Evolutionary conservation across 1,140 invertebrate species (phyloP), one percentile per base, ranked within the genome.

Genomic region (Pissodes strobi): DNA sequence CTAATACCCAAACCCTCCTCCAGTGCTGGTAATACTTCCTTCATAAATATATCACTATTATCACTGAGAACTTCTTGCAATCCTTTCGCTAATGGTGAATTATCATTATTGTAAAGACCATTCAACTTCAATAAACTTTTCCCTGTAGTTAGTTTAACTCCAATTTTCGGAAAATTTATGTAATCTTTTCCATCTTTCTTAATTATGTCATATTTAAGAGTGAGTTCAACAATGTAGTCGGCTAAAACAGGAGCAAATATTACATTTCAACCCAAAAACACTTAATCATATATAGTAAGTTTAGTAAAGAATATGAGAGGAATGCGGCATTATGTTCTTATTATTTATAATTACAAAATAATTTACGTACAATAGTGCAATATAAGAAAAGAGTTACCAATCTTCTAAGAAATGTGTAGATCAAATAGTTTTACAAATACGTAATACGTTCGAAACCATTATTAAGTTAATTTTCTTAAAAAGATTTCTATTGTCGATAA

Each of bases 11-110:
- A 78, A 9, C 84, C 80, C 22, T 79, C 77, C 70, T 87, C 85
- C 60, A 89, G 65, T 2, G 84, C 83, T 10, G 87, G 87, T 61
- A 76, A 82, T 34, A 89, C 82, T 74, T 88, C 87, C 51, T 85
- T 80, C 1, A 88, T 51, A 59, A 89, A 84, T 0, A 86, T 71
- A 39, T 82, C 80, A 12, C 82, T 84, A 64, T 88, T 88, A 8
- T 85, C 82, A 58, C 78, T 80, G 22, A 82, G 75, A 12, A 82
- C 67, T 0, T 72, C 69, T 55, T 80, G 79, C 15, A 79, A 77
- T 17, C 78, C 76, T 63, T 74, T 71, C 1, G 85, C 82, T 3
- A 87, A 70, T 43, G 82, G 64, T 1, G 79, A 78, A 17, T 41
- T 41, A 74, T 86, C 83, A 1, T 85, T 83, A 57, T 82, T 82